phyloP scores from a whole-genome alignment of 23 tunicate species.

The Styela clava region DNA sequence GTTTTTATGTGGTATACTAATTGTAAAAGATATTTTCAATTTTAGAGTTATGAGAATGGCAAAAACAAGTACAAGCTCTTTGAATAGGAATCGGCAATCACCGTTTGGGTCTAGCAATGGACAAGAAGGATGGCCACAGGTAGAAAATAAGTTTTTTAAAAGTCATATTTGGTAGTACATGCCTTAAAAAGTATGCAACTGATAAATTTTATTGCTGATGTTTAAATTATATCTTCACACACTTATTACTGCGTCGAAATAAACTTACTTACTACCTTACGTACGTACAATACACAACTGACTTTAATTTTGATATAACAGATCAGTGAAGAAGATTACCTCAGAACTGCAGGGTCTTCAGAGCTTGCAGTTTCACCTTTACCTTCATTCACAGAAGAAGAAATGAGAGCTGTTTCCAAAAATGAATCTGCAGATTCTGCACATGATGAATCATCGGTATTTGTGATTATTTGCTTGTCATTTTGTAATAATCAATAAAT shows the following conservation, averaged over 20 bases:
- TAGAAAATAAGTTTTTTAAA: not conserved
- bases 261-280: no score
- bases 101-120: constrained; percentile 8
- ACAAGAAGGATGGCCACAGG: constrained; percentile 30
- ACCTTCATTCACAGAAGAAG: constrained; percentile 7
- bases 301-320: not conserved
- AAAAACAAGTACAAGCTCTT: constrained; percentile 4
- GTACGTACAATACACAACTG: no score
- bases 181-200: no score
- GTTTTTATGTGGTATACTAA: no score
- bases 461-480: not conserved
- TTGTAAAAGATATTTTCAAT: no score
- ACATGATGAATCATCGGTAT: not conserved
- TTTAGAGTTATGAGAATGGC: constrained; percentile 9
- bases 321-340: constrained; percentile 15
- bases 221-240: no score
- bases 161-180: no score
- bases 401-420: not conserved
- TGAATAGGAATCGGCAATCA: not conserved
- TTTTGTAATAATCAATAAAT: no score
- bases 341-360: not conserved
- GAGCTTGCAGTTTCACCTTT: constrained; percentile 13
- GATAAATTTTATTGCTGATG: no score
- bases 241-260: no score
- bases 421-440: constrained; percentile 24